phyloP scores from a whole-genome alignment of 2,797 vertebrate genomes.

The Macropodus opercularis region DNA sequence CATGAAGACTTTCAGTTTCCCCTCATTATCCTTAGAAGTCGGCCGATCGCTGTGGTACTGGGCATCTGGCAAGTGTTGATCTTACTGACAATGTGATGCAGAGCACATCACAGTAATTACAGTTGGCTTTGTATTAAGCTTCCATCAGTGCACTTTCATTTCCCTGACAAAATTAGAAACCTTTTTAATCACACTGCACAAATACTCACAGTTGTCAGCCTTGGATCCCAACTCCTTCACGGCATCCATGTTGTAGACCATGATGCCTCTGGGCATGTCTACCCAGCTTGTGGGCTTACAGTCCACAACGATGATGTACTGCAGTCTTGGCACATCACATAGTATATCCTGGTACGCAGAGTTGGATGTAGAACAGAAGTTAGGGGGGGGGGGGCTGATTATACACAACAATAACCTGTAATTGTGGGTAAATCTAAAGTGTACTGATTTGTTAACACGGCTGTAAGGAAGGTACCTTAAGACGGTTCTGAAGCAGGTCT shows the following conservation, averaged over 20 bases:
- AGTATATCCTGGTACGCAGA: slow-evolving; percentile 86
- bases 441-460: background rate
- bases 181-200: slow-evolving; percentile 54
- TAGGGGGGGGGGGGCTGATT: background rate
- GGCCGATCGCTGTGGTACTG: background rate
- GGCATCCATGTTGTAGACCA: slow-evolving; percentile 89
- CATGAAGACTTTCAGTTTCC: background rate
- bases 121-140: slow-evolving; percentile 56
- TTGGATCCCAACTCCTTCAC: slow-evolving; percentile 92
- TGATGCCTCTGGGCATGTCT: slow-evolving; percentile 89
- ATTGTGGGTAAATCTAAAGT: background rate
- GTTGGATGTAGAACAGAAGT: background rate
- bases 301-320: slow-evolving; percentile 92
- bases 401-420: slow-evolving; percentile 1
- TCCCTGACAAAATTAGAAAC: slow-evolving; percentile 61
- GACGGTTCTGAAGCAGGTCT: slow-evolving; percentile 91
- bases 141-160: slow-evolving; percentile 39
- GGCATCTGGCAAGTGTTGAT: slow-evolving; percentile 10
- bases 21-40: slow-evolving; percentile 6
- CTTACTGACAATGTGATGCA: slow-evolving; percentile 27
- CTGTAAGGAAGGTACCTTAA: slow-evolving; percentile 83
- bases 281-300: slow-evolving; percentile 85
- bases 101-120: slow-evolving; percentile 57
- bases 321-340: slow-evolving; percentile 88
- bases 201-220: slow-evolving; percentile 81